Percentiles rank a stretch among this genome's conserved stretches.
Conservation (phyloP, 2,797 vertebrate species). For the Dendrocincla fuliginosa region DNA sequence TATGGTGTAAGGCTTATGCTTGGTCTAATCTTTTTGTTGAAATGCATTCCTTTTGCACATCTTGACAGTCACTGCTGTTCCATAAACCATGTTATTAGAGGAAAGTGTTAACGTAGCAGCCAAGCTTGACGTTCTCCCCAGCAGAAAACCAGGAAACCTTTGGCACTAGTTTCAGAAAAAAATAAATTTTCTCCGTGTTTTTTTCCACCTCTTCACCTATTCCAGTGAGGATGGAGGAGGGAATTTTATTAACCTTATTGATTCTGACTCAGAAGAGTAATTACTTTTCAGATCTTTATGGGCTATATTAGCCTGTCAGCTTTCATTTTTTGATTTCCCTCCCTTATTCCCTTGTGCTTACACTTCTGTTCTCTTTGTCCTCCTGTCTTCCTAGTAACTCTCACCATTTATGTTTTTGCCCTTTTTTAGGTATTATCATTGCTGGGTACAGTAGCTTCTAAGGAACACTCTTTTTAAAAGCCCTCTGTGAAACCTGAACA, state of each 20-base stretch:
- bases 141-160: neutral
- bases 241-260: slow-evolving; percentile 56
- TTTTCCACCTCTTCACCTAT: neutral
- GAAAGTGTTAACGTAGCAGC: neutral
- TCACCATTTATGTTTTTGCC: neutral
- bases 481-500: neutral
- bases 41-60: neutral
- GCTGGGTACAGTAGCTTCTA: neutral
- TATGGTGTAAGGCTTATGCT: neutral
- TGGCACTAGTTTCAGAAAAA: neutral
- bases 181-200: neutral
- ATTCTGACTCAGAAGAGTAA: slow-evolving; percentile 27
- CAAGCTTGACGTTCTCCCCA: neutral
- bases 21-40: neutral
- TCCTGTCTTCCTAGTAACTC: neutral
- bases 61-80: neutral
- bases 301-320: slow-evolving; percentile 15
- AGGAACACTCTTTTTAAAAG: neutral
- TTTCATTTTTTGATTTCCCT: slow-evolving; percentile 44
- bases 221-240: neutral
- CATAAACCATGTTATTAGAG: neutral
- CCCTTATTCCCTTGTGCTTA: neutral
- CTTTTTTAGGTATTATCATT: neutral
- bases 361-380: neutral
- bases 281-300: slow-evolving; percentile 37